phyloP scores from a whole-genome alignment of 2,888 invertebrate species.

The Plebejus argus region DNA sequence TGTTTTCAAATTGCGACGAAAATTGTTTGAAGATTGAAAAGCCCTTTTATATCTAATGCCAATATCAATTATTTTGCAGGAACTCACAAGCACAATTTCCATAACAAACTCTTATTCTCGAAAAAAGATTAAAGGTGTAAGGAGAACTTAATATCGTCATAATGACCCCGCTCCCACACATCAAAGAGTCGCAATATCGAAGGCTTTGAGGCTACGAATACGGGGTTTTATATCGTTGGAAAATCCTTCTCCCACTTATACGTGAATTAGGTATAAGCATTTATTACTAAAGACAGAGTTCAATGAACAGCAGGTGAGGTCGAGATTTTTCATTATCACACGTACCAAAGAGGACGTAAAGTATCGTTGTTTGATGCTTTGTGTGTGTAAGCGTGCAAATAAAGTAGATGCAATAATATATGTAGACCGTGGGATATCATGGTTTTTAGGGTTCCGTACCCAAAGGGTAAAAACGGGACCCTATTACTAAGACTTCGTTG shows the following conservation, averaged over 20 bases:
- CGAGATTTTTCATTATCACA: too few relatives aligned
- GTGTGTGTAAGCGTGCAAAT: too few relatives aligned
- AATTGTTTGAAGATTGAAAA: neutral
- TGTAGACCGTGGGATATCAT: too few relatives aligned
- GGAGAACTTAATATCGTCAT: slow-evolving; percentile 21
- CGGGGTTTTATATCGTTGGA: neutral
- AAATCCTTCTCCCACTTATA: neutral
- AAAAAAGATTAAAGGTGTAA: slow-evolving; percentile 1
- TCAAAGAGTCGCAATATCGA: slow-evolving; percentile 22
- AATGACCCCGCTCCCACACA: slow-evolving; percentile 1
- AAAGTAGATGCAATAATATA: too few relatives aligned
- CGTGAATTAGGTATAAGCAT: neutral
- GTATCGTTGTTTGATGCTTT: too few relatives aligned
- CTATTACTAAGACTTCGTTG: too few relatives aligned
- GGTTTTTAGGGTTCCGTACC: too few relatives aligned
- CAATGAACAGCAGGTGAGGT: too few relatives aligned
- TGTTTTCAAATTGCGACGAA: neutral
- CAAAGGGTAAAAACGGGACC: too few relatives aligned
- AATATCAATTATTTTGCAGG: neutral
- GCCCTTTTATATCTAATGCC: neutral
- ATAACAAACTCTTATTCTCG: neutral
- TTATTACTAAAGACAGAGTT: too few relatives aligned
- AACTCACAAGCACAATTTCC: neutral
- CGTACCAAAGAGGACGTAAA: too few relatives aligned
- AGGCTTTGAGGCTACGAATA: neutral